Evolutionary conservation across 2,797 vertebrate species (phyloP).

Genomic region (Semotilus atromaculatus): DNA sequence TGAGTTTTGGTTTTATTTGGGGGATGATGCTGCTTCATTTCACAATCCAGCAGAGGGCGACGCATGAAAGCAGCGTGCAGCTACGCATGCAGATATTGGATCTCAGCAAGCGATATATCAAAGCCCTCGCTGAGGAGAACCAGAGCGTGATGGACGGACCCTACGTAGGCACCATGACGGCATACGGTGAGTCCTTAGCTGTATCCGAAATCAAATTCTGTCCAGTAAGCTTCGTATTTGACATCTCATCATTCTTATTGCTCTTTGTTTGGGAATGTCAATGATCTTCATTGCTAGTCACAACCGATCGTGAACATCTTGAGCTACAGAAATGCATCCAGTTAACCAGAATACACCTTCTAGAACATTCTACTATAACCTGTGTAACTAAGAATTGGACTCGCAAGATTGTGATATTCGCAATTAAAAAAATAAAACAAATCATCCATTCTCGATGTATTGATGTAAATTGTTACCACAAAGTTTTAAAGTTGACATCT

Average conservation of each 20-base stretch:
- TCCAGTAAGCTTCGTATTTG: background rate
- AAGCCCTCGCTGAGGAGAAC: conserved; percentile 96
- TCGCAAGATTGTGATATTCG: background rate
- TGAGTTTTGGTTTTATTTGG: conserved; percentile 99
- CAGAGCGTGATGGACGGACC: conserved; percentile 96
- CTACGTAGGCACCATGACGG: conserved; percentile 97
- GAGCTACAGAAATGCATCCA: background rate
- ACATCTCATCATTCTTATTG: background rate
- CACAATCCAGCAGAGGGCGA: conserved; percentile 96
- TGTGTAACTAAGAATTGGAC: background rate
- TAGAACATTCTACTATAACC: background rate
- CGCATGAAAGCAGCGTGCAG: conserved; percentile 93
- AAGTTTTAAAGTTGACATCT: background rate
- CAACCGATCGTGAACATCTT: too few relatives aligned
- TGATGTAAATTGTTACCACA: too few relatives aligned
- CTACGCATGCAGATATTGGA: conserved; percentile 98
- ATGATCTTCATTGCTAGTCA: background rate
- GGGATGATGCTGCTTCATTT: conserved; percentile 99
- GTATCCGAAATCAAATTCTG: background rate
- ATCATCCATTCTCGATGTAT: background rate
- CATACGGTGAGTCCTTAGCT: conserved; percentile 86
- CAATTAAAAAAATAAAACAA: background rate
- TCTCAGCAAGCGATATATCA: conserved; percentile 98
- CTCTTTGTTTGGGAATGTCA: background rate
- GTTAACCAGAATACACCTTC: background rate